Evolutionary conservation across 2,797 vertebrate species (phyloP).

Genomic region (Pterois miles): DNA sequence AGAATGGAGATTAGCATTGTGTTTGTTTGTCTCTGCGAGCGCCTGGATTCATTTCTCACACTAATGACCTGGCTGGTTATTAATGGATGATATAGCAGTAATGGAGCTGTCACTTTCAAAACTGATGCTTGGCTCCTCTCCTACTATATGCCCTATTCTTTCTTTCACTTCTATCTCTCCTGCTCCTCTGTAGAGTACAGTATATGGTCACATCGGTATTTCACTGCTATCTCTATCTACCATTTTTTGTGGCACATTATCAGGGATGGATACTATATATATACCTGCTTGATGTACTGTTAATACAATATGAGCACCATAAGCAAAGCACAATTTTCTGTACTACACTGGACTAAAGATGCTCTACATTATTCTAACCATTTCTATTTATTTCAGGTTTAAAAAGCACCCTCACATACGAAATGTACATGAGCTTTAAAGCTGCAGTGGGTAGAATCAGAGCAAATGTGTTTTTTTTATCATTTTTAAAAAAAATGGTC

Average conservation of each 20-base stretch:
- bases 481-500: too few species aligned
- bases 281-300: background rate
- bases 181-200: background rate
- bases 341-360: background rate
- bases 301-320: background rate
- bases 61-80: constrained; percentile 66
- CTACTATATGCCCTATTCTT: background rate
- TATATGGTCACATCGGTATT: background rate
- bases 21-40: constrained; percentile 67
- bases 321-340: background rate
- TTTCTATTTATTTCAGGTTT: background rate
- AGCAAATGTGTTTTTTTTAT: too few species aligned
- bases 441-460: too few species aligned
- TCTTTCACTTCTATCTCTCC: background rate
- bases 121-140: constrained; percentile 26
- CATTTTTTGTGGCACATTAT: background rate
- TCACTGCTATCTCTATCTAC: background rate
- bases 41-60: constrained; percentile 66
- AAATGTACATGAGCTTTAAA: background rate
- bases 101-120: constrained; percentile 66
- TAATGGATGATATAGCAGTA: constrained; percentile 68
- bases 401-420: background rate
- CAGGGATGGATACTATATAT: background rate
- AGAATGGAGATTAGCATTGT: constrained; percentile 63
- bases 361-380: background rate